Evolutionary conservation across 2,113 vertebrate species (phyloP).

Genomic region (Engraulis encrasicolus): DNA sequence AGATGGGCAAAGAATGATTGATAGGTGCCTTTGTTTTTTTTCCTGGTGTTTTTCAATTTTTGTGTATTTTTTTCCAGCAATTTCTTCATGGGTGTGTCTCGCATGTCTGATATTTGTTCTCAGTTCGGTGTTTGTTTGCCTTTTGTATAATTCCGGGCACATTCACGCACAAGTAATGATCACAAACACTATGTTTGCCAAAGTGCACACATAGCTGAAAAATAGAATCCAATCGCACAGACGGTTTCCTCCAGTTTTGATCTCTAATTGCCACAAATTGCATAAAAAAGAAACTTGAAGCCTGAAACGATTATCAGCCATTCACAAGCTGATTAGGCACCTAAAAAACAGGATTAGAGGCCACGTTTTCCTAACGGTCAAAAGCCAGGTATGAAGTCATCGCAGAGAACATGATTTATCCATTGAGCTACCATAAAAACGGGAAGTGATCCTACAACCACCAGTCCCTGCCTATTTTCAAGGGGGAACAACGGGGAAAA

Average conservation of each 20-base stretch:
- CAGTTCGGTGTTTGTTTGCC: neutral
- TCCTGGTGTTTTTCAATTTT: too few species aligned
- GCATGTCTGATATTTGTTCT: neutral
- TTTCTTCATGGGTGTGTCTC: neutral
- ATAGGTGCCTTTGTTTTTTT: neutral
- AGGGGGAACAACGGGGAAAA: neutral
- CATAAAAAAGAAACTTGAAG: neutral
- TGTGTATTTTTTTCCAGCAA: neutral
- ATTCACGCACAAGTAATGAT: neutral
- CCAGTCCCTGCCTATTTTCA: conserved; percentile 4
- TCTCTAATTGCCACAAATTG: neutral
- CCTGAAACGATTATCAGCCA: neutral
- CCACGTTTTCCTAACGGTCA: neutral
- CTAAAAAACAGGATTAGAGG: neutral
- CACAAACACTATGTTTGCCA: neutral
- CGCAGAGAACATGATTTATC: conserved; percentile 24
- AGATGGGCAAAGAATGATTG: neutral
- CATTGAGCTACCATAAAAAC: neutral
- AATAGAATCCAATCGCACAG: neutral
- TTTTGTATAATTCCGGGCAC: neutral
- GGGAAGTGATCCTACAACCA: conserved; percentile 7
- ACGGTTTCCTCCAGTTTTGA: neutral
- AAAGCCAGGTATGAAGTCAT: neutral
- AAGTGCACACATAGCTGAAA: conserved; percentile 7
- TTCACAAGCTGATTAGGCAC: neutral